These are phyloP conservation scores for Orchesella cincta DNA, from an alignment of 1,140 invertebrate species.

Conservation along the genomic window DNA sequence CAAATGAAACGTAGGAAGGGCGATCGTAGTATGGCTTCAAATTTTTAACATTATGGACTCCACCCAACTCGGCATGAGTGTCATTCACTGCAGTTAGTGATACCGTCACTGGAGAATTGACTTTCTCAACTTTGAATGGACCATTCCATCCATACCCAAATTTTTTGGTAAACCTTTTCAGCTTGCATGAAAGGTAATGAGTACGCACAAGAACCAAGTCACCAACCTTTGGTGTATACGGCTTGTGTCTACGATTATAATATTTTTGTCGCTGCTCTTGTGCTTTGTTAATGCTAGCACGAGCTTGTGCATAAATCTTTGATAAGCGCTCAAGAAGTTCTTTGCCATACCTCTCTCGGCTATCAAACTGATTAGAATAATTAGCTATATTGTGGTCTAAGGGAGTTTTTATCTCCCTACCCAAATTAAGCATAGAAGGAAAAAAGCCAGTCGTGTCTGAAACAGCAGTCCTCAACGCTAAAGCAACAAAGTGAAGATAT, in stretches of 20 bases:
- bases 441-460: constrained; percentile 54
- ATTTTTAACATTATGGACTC: background rate
- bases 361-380: background rate
- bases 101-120: background rate
- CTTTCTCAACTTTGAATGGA: background rate
- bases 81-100: background rate
- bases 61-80: background rate
- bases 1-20: background rate
- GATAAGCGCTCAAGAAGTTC: background rate
- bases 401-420: constrained; percentile 50
- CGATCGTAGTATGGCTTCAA: background rate
- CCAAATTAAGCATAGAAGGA: constrained; percentile 55
- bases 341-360: background rate
- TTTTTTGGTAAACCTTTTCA: background rate
- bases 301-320: background rate
- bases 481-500: constrained; percentile 54
- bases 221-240: background rate
- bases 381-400: background rate
- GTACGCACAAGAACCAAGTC: background rate
- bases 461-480: constrained; percentile 56
- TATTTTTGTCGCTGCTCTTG: background rate
- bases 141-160: background rate
- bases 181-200: background rate
- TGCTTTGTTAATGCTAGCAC: background rate
- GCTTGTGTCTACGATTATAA: background rate